phyloP scores from a whole-genome alignment of 2,888 invertebrate species.

The Eurois occulta region DNA sequence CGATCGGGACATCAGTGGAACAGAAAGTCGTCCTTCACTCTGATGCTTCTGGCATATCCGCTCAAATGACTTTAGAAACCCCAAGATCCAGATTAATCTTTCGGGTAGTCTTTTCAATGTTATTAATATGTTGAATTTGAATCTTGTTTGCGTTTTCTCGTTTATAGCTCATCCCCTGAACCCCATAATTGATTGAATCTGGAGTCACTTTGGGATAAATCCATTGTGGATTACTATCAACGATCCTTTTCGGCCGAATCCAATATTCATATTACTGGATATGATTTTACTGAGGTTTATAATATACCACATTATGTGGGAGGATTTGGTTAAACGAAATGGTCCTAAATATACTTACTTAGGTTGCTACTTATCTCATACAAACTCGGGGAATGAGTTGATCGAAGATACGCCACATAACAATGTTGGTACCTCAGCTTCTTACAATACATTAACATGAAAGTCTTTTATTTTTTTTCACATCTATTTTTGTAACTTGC shows the following conservation, averaged over 20 bases:
- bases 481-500: background rate
- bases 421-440: background rate
- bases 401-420: constrained; percentile 14
- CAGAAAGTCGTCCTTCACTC: background rate
- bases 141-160: no score
- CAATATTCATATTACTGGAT: constrained; percentile 39
- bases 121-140: constrained; percentile 37
- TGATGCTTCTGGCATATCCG: background rate
- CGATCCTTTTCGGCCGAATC: constrained; percentile 32
- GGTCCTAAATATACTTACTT: constrained; percentile 49
- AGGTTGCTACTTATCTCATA: constrained; percentile 4
- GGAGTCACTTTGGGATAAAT: constrained; percentile 39
- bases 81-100: constrained; percentile 8
- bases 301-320: constrained; percentile 27
- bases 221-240: constrained; percentile 45
- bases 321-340: constrained; percentile 25
- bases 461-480: background rate
- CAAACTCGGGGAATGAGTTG: background rate
- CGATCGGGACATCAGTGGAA: background rate
- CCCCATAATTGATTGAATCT: constrained; percentile 53
- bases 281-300: constrained; percentile 40
- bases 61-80: background rate
- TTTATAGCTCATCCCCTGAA: constrained; percentile 24
- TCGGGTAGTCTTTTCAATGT: constrained; percentile 30
- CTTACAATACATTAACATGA: background rate